Evolutionary conservation across 2,888 invertebrate genomes (phyloP).

Genomic region (Deilephila porcellus): DNA sequence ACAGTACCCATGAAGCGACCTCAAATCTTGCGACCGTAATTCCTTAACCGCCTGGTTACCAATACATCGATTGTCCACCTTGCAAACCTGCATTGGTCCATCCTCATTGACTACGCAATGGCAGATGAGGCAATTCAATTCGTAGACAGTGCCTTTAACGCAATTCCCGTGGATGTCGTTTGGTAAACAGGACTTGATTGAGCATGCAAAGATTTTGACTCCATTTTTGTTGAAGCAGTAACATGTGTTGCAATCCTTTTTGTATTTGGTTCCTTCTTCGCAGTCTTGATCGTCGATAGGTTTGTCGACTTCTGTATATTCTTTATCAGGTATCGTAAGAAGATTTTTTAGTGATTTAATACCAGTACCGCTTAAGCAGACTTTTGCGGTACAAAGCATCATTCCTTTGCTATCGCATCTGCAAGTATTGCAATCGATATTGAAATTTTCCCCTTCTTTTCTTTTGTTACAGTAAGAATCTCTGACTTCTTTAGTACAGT

Average conservation of each 20-base stretch:
- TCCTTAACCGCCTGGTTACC: conserved; percentile 39
- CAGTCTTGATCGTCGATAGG: conserved; percentile 56
- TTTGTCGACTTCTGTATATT: conserved; percentile 33
- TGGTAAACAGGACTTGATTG: conserved; percentile 47
- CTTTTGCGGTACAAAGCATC: conserved; percentile 73
- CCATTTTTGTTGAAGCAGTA: conserved; percentile 53
- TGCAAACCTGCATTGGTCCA: conserved; percentile 55
- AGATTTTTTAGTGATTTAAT: conserved; percentile 9
- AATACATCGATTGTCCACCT: conserved; percentile 39
- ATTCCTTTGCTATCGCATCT: conserved; percentile 72
- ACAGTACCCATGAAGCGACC: conserved; percentile 63
- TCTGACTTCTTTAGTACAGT: conserved; percentile 56
- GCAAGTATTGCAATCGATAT: conserved; percentile 81
- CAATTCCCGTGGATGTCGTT: conserved; percentile 48
- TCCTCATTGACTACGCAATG: conserved; percentile 49
- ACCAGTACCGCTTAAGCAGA: conserved; percentile 48
- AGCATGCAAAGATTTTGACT: conserved; percentile 71
- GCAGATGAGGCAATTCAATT: conserved; percentile 62
- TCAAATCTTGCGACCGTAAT: conserved; percentile 35
- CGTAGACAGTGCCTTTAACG: conserved; percentile 55
- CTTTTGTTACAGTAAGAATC: conserved; percentile 49
- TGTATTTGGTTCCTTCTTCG: conserved; percentile 57
- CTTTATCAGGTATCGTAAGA: background rate
- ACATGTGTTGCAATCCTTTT: conserved; percentile 67
- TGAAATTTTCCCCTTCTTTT: conserved; percentile 64